Evolutionary conservation across 2,888 invertebrate species (phyloP).

Genomic region (Ornithoptera alexandrae): DNA sequence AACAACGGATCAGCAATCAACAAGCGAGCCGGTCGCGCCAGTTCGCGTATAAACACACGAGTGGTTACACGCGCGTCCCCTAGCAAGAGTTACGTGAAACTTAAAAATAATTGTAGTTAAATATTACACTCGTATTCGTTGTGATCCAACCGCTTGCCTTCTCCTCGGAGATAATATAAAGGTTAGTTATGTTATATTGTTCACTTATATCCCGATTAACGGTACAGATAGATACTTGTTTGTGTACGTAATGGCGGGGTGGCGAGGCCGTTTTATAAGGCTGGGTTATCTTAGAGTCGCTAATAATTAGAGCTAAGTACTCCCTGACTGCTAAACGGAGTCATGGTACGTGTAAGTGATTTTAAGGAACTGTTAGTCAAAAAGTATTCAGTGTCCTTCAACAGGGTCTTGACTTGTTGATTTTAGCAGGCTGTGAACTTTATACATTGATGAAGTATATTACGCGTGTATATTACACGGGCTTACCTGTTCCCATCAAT

Average conservation of each 20-base stretch:
- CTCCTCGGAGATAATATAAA: constrained; percentile 10
- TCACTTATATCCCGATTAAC: constrained; percentile 12
- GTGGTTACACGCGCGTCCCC: constrained; percentile 38
- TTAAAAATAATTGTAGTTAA: constrained; percentile 21
- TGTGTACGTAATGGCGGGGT: constrained; percentile 22
- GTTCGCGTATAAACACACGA: constrained; percentile 41
- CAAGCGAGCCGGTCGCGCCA: constrained; percentile 46
- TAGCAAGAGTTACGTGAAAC: constrained; percentile 30
- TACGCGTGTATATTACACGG: too few relatives aligned
- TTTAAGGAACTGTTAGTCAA: too few relatives aligned
- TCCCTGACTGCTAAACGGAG: too few relatives aligned
- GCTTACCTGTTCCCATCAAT: too few relatives aligned
- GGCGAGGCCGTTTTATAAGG: constrained; percentile 20
- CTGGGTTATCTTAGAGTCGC: constrained; percentile 22
- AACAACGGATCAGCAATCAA: constrained; percentile 41
- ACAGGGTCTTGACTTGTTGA: too few relatives aligned
- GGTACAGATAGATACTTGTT: constrained; percentile 23
- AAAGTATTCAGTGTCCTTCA: too few relatives aligned
- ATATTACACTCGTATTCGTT: constrained; percentile 9
- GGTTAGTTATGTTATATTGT: constrained; percentile 23
- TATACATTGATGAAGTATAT: too few relatives aligned
- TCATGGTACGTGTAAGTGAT: too few relatives aligned
- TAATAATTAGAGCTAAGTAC: constrained; percentile 8
- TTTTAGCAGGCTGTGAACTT: too few relatives aligned
- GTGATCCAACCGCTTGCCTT: constrained; percentile 4